Evolutionary conservation across 2,888 invertebrate species (phyloP).

Genomic region (Brassicogethes aeneus): DNA sequence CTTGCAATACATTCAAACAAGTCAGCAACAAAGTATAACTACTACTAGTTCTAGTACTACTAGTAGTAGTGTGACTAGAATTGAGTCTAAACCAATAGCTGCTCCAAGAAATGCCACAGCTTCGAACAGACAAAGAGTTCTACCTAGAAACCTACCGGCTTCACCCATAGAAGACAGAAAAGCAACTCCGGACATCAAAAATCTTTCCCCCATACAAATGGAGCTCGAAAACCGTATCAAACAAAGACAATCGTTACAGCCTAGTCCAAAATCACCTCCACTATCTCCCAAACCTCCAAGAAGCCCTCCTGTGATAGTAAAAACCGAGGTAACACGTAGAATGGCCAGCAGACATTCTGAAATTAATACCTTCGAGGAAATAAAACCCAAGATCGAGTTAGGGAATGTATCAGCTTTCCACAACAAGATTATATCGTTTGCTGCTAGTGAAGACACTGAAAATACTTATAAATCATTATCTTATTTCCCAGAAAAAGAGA

Average conservation of each 20-base stretch:
- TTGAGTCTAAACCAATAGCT: slow-evolving; percentile 27
- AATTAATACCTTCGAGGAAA: slow-evolving; percentile 9
- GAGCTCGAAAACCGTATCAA: slow-evolving; percentile 33
- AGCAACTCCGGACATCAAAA: slow-evolving; percentile 27
- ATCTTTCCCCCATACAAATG: slow-evolving; percentile 29
- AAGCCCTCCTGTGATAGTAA: slow-evolving; percentile 12
- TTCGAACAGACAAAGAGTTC: slow-evolving; percentile 46
- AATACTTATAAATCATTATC: slow-evolving; percentile 34
- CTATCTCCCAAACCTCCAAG: slow-evolving; percentile 16
- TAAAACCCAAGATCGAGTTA: slow-evolving; percentile 38
- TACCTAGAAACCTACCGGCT: slow-evolving; percentile 47
- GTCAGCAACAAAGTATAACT: not conserved
- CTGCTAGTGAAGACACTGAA: slow-evolving; percentile 33
- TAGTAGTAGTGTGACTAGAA: not conserved
- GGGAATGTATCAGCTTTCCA: slow-evolving; percentile 47
- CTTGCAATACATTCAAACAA: not conserved
- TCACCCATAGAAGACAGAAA: slow-evolving; percentile 32
- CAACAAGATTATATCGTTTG: slow-evolving; percentile 44
- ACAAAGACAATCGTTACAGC: slow-evolving; percentile 26
- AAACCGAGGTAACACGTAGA: slow-evolving; percentile 9
- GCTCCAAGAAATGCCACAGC: slow-evolving; percentile 41
- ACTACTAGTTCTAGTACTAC: not conserved
- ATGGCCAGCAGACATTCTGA: slow-evolving; percentile 14
- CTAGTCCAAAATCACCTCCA: slow-evolving; percentile 17
- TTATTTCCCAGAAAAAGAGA: slow-evolving; percentile 20